phyloP scores from a whole-genome alignment of 2,797 vertebrate genomes.

The Karalla daura region DNA sequence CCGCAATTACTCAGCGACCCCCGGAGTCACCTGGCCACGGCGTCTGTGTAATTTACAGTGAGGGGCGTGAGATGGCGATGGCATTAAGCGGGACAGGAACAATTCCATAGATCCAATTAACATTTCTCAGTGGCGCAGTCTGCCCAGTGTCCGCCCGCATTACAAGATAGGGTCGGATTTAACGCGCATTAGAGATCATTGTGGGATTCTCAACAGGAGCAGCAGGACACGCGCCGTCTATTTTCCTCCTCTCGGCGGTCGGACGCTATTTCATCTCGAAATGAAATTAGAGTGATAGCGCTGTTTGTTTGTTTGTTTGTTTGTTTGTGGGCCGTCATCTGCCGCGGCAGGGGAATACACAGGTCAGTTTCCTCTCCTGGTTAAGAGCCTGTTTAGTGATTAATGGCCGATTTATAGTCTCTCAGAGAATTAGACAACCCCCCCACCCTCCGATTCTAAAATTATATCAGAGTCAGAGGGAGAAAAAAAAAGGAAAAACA shows the following conservation, averaged over 20 bases:
- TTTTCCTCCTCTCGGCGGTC: constrained; percentile 13
- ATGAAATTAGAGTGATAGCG: constrained; percentile 11
- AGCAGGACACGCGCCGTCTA: not conserved
- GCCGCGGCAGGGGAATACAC: constrained; percentile 10
- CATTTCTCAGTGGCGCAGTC: not conserved
- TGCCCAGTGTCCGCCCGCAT: constrained; percentile 1
- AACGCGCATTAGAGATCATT: not conserved
- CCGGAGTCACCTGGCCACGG: constrained; percentile 11
- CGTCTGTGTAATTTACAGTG: constrained; percentile 9
- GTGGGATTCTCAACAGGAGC: not conserved
- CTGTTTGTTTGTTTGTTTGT: constrained; percentile 18
- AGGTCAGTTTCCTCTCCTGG: constrained; percentile 29
- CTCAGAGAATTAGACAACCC: constrained; percentile 28
- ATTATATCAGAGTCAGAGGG: constrained; percentile 36
- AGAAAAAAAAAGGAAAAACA: constrained; percentile 31
- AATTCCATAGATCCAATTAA: constrained; percentile 25
- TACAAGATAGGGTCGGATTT: not conserved
- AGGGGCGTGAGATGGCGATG: not conserved
- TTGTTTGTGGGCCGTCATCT: constrained; percentile 15
- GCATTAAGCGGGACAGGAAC: not conserved
- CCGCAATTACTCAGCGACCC: constrained; percentile 13
- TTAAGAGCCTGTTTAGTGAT: constrained; percentile 47
- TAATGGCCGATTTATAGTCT: constrained; percentile 47
- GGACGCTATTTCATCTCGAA: constrained; percentile 8
- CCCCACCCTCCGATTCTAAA: constrained; percentile 44